Conservation (phyloP, 2,113 vertebrate genomes). For the Glaucidium brasilianum region DNA sequence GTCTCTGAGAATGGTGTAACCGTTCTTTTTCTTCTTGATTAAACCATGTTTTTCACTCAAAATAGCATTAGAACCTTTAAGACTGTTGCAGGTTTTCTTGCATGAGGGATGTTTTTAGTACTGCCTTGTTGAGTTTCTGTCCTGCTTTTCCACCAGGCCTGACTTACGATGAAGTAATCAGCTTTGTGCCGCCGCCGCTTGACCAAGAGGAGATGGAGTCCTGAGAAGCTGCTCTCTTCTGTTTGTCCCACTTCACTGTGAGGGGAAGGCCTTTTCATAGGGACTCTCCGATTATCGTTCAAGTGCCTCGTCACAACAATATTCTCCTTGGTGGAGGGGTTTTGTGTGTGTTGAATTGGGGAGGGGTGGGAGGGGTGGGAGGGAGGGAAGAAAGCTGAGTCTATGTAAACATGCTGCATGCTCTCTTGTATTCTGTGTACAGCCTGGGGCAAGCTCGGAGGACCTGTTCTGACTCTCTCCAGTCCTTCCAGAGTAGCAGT, state of each 20-base stretch:
- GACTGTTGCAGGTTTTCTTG: not conserved
- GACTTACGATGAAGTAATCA: slow-evolving; percentile 92
- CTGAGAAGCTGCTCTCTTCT: slow-evolving; percentile 74
- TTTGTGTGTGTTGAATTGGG: slow-evolving; percentile 37
- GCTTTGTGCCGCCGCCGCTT: slow-evolving; percentile 88
- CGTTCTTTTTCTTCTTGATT: not conserved
- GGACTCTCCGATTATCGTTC: slow-evolving; percentile 79
- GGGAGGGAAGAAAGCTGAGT: slow-evolving; percentile 49
- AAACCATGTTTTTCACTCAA: not conserved
- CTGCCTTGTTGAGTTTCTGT: not conserved
- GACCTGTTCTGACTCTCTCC: slow-evolving; percentile 16
- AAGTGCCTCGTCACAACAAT: slow-evolving; percentile 91
- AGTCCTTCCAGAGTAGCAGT: not conserved
- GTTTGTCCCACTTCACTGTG: slow-evolving; percentile 72
- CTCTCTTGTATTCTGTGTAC: slow-evolving; percentile 65
- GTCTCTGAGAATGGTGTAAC: not conserved
- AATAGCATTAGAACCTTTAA: not conserved
- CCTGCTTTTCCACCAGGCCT: slow-evolving; percentile 75
- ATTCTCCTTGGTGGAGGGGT: slow-evolving; percentile 75
- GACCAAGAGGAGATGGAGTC: slow-evolving; percentile 97
- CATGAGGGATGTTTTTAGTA: not conserved
- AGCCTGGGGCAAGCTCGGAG: slow-evolving; percentile 32
- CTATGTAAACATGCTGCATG: slow-evolving; percentile 63
- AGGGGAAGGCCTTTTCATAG: slow-evolving; percentile 75
- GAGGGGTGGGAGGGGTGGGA: not conserved